These are phyloP conservation scores for Peromyscus aztecus DNA, from an alignment of 2,797 vertebrate genomes.

Conservation along the genomic window DNA sequence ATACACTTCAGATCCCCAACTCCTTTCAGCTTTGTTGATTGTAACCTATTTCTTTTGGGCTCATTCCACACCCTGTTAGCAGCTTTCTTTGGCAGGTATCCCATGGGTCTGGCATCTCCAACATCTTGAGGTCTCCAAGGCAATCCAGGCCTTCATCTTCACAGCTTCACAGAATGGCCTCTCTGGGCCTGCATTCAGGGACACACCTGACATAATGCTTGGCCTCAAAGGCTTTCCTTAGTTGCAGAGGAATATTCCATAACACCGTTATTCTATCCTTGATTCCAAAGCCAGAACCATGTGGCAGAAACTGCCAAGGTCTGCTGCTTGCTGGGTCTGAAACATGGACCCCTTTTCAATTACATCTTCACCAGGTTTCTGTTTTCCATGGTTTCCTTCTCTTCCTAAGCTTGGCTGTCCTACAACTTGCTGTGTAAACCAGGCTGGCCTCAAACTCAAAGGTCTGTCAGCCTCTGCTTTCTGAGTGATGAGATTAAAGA, in stretches of 20 bases:
- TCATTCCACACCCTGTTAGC: not conserved
- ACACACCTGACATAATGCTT: not conserved
- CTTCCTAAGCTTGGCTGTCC: not conserved
- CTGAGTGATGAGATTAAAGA: not conserved
- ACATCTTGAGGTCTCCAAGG: not conserved
- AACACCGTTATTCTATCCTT: not conserved
- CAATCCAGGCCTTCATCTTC: not conserved
- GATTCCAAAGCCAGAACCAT: not conserved
- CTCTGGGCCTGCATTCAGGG: not conserved
- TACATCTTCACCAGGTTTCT: not conserved
- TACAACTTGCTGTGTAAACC: not conserved
- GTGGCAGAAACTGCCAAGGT: not conserved
- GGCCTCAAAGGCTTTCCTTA: not conserved
- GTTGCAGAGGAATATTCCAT: not conserved
- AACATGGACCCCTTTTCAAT: not conserved
- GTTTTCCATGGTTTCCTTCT: not conserved
- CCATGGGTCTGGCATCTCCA: not conserved
- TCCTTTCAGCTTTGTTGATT: not conserved
- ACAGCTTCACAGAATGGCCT: not conserved
- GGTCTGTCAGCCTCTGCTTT: not conserved
- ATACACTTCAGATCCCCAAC: not conserved
- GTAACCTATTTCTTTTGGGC: not conserved
- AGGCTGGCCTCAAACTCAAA: not conserved
- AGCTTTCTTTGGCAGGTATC: not conserved
- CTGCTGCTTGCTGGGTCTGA: not conserved